Base-by-base conservation (phyloP, 2,113 vertebrate species). In the Gadus macrocephalus region DNA sequence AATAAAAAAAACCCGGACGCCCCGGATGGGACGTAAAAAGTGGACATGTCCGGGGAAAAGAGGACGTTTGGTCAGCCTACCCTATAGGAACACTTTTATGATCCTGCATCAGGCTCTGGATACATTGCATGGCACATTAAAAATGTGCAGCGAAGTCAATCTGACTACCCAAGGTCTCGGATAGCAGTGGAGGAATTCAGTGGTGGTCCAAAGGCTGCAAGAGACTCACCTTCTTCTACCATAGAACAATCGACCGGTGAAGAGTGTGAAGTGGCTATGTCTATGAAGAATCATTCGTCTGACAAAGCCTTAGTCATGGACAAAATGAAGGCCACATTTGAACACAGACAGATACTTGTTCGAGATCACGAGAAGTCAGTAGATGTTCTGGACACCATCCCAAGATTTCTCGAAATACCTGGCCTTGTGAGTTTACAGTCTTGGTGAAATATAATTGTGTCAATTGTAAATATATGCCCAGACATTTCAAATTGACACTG, bases 91-190 rank as follows among this genome's bases (percentile, higher is more conserved):
- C 53, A 68, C 67, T 68, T 68, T 59, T 68, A 59, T 68, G 53
- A 68, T 59, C 22, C 53, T 58, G 67, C 67, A 55, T 68, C 55
- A 12, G 67, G 55, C 53, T 68, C 67, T 28, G 55, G 67, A 53
- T 68, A 59, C 67, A 28, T 68, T 31, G 17, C 67, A 27, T 59
- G 53, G 67, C 53, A 27, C 59, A 53, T 58, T 31, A 68, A 68
- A 16, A 68, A 53, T 68, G 67, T 68, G 38, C 67, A 68, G 19
- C 17, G 27, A 68, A 68, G 66, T 27, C 17, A 6, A 64, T 27
- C 22, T 64, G 62, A 64, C 28, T 27, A 14, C 6, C 16, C 62
- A 27, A 64, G 62, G 62, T 64, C 62, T 64, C 22, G 25, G 62
- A 27, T 64, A 64, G 62, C 62, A 25, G 62, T 27, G 9, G 62